Percentiles rank a stretch among this genome's conserved stretches.
phyloP scores from a whole-genome alignment of 2,888 invertebrate species.

The Lasius fuliginosus region DNA sequence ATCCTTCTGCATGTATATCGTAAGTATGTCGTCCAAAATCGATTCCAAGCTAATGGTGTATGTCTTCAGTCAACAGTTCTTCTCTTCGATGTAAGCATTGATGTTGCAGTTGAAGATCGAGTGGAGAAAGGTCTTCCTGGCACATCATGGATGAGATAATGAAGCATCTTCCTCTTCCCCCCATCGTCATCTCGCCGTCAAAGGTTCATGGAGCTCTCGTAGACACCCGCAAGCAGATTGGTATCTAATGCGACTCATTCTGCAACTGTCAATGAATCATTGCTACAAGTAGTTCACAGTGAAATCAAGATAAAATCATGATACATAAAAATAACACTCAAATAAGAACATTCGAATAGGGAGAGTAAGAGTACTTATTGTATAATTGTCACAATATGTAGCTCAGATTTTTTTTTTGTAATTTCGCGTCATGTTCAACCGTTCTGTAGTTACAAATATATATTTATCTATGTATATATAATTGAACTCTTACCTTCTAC shows the following conservation, averaged over 20 bases:
- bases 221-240: conserved; percentile 89
- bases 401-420: conserved; percentile 22
- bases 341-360: conserved; percentile 72
- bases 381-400: conserved; percentile 20
- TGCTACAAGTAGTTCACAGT: conserved; percentile 68
- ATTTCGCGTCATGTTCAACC: conserved; percentile 51
- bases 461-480: conserved; percentile 12
- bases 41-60: conserved; percentile 91
- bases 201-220: conserved; percentile 87
- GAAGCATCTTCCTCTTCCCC: conserved; percentile 81
- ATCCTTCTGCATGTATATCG: conserved; percentile 88
- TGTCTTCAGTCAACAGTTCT: conserved; percentile 90
- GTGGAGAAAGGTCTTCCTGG: conserved; percentile 88
- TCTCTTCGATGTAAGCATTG: conserved; percentile 88
- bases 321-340: conserved; percentile 68
- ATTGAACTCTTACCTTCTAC: conserved; percentile 1
- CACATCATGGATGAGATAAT: conserved; percentile 86
- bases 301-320: conserved; percentile 70
- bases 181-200: conserved; percentile 80
- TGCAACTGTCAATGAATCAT: conserved; percentile 72
- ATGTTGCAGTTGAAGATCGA: conserved; percentile 89
- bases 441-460: conserved; percentile 47
- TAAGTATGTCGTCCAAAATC: conserved; percentile 91
- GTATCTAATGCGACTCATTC: conserved; percentile 86
- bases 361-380: conserved; percentile 70